phyloP scores from a whole-genome alignment of 2,888 invertebrate species.

The Nyleta sp. region DNA sequence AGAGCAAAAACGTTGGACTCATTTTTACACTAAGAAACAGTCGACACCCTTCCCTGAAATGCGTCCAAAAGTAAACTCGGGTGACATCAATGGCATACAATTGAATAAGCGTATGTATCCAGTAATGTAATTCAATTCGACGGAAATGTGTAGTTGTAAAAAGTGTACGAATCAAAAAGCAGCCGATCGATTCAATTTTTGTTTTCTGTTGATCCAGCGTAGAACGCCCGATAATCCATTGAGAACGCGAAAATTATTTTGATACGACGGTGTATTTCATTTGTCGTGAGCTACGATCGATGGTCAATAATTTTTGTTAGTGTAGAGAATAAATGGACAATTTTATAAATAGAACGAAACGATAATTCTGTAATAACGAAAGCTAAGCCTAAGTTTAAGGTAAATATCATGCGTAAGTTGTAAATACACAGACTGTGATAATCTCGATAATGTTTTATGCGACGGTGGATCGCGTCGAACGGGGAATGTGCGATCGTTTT shows the following conservation, averaged over 20 bases:
- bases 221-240: slow-evolving; percentile 6
- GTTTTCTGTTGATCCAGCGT: slow-evolving; percentile 9
- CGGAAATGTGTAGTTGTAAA: slow-evolving; percentile 16
- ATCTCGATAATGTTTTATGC: slow-evolving; percentile 78
- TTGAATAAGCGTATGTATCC: slow-evolving; percentile 20
- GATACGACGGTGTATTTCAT: slow-evolving; percentile 38
- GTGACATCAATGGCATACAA: too few relatives aligned
- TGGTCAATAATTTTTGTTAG: slow-evolving; percentile 56
- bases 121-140: slow-evolving; percentile 2
- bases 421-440: slow-evolving; percentile 83
- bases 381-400: slow-evolving; percentile 66
- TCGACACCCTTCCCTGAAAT: slow-evolving; percentile 13
- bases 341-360: slow-evolving; percentile 57
- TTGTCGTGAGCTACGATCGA: slow-evolving; percentile 9
- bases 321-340: slow-evolving; percentile 40
- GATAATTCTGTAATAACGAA: slow-evolving; percentile 58
- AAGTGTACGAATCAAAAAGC: slow-evolving; percentile 16
- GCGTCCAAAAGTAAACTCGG: slow-evolving; percentile 2
- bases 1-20: slow-evolving; percentile 6
- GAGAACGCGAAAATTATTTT: slow-evolving; percentile 48
- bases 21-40: slow-evolving; percentile 48
- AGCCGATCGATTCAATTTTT: neutral
- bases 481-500: slow-evolving; percentile 41
- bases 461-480: slow-evolving; percentile 71
- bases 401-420: slow-evolving; percentile 77